phyloP scores from a whole-genome alignment of 2,113 vertebrate genomes.

The Tapirus terrestris region DNA sequence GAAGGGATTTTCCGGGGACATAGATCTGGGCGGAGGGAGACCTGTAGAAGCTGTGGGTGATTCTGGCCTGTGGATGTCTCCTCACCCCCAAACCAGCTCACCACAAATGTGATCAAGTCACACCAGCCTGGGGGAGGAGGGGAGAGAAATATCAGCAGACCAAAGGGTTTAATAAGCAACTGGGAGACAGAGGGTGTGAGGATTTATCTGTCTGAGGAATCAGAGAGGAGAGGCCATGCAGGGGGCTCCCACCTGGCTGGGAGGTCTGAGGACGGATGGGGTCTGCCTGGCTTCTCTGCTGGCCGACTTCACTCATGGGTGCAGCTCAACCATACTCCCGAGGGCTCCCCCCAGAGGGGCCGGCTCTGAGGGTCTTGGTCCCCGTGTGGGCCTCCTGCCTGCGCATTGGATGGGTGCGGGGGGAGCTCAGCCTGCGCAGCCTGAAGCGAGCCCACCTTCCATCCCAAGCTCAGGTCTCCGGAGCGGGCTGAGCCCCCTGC shows the following conservation, averaged over 20 bases:
- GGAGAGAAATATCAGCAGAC: background rate
- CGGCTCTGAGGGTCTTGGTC: background rate
- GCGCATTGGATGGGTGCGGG: background rate
- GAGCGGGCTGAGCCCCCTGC: background rate
- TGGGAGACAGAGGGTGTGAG: background rate
- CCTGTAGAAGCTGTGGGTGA: background rate
- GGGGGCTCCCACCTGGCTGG: background rate
- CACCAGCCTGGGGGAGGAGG: no score
- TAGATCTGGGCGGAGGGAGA: background rate
- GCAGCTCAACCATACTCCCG: background rate
- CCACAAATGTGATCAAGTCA: background rate
- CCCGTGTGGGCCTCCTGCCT: no score
- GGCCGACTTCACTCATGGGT: background rate
- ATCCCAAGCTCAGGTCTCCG: background rate
- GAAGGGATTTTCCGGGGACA: background rate
- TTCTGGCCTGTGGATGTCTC: background rate
- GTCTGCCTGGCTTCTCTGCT: background rate
- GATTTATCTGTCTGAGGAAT: background rate
- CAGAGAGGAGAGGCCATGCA: background rate
- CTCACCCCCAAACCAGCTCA: accelerated
- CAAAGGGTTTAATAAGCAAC: background rate
- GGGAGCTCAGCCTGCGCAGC: no score
- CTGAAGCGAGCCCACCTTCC: background rate
- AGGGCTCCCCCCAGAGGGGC: background rate
- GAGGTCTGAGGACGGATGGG: background rate